Percentiles rank a stretch among this genome's conserved stretches.
phyloP scores from a whole-genome alignment of 2,113 vertebrate genomes.

The Zosterops pallidus region DNA sequence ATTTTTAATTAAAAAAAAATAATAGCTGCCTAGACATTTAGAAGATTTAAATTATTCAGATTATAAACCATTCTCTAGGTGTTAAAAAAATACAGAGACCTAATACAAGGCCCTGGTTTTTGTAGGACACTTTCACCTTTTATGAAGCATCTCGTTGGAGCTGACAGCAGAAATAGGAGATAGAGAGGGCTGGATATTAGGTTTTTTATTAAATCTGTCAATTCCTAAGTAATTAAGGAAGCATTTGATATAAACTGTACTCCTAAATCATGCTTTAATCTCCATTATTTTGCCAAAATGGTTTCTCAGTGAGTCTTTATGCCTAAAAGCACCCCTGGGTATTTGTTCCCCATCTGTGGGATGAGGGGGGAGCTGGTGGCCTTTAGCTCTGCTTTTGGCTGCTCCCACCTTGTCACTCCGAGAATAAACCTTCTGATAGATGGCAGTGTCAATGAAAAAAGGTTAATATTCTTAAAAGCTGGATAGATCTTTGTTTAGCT shows the following conservation, averaged over 20 bases:
- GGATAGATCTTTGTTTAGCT: constrained; percentile 35
- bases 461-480: constrained; percentile 27
- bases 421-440: constrained; percentile 6
- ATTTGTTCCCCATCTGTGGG: not conserved
- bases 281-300: not conserved
- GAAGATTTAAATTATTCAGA: not conserved
- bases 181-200: not conserved
- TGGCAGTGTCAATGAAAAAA: constrained; percentile 8
- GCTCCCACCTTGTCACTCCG: not conserved
- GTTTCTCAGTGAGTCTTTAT: not conserved
- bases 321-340: constrained; percentile 2
- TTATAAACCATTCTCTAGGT: not conserved
- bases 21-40: not conserved
- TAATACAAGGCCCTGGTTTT: not conserved
- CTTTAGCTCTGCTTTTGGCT: not conserved
- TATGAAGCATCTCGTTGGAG: not conserved
- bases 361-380: not conserved
- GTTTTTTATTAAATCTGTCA: constrained; percentile 3
- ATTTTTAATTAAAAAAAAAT: not conserved
- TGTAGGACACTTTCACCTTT: not conserved
- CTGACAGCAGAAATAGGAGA: not conserved
- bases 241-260: not conserved
- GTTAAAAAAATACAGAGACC: not conserved
- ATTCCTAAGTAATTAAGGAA: constrained; percentile 9
- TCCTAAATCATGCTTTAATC: not conserved